Base-by-base conservation (phyloP, 2,113 vertebrate species). In the Plotosus lineatus region DNA sequence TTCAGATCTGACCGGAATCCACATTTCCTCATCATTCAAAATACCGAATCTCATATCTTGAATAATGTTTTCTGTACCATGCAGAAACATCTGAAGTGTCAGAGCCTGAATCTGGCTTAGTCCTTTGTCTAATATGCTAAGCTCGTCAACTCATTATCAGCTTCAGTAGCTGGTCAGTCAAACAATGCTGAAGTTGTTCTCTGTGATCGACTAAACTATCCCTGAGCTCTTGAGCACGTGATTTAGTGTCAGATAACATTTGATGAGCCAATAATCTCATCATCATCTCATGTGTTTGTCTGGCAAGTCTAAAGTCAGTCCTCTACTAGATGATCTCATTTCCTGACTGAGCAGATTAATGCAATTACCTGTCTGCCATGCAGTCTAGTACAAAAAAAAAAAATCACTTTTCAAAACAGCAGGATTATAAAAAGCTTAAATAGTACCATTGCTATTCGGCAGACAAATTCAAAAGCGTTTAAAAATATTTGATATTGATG, bases 251-350 rank as follows among this genome's bases (percentile, higher is more conserved):
- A 23, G 69, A 8, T 73, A 51, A 36, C 28, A 73, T 4, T 19
- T 14, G 23, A 50, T 38, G 8, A 26, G 11, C 23, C 3, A 14
- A 44, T 6, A 28, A n/a, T n/a, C n/a, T 48, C 15, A 19, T n/a
- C 68, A 71, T 51, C 46, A 51, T 72, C 68, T 42, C n/a, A 15
- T 31, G 42, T 17, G n/a, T 28, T 71, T 71, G 12, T n/a, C 68
- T 71, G 68, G 14, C 42, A 72, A 23, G 28, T 21, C 26, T 17
- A 72, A 50, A 50, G 28, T 73, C 46, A 72, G 26, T 50, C 1
- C 40, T 71, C 0, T 3, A 68, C 23, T 26, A 12, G 23, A 69
- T 69, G 40, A 69, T n/a, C 28, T 51, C 69, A 72, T 46, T 21
- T 31, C 33, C 46, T 21, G 28, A 3, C 21, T 9, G 21, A 46